Conservation (phyloP, 2,888 invertebrate species). For the Emmelina monodactyla region DNA sequence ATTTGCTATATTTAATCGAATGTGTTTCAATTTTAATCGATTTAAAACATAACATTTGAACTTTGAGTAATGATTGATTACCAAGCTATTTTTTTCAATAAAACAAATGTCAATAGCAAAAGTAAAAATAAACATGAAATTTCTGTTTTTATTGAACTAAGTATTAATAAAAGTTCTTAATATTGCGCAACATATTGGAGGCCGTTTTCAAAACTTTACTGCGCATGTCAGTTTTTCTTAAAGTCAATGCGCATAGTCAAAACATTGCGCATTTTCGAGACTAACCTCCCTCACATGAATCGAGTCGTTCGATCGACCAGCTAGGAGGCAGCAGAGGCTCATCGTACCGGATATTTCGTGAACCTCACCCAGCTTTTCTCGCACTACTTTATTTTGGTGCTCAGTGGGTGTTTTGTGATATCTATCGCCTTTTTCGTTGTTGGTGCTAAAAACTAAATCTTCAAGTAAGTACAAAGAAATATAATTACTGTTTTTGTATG, state of each 20-base stretch:
- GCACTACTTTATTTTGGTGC: conserved; percentile 53
- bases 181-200: conserved; percentile 1
- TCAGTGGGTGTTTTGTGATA: conserved; percentile 49
- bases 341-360: too few species aligned
- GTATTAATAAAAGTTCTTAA: not conserved
- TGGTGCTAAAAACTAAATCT: conserved; percentile 33
- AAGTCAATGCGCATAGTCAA: conserved; percentile 63
- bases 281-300: conserved; percentile 37
- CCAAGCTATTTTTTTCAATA: too few species aligned
- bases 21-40: too few species aligned
- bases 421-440: conserved; percentile 34
- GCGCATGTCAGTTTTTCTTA: conserved; percentile 50
- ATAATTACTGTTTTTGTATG: too few species aligned
- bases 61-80: too few species aligned
- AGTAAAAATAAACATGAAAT: too few species aligned
- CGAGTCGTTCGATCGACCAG: conserved; percentile 43
- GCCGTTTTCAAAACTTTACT: conserved; percentile 12
- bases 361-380: conserved; percentile 23
- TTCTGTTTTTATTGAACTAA: too few species aligned
- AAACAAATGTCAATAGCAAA: too few species aligned
- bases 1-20: too few species aligned
- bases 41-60: too few species aligned
- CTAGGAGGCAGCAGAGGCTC: conserved; percentile 16
- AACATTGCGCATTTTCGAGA: conserved; percentile 59
- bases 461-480: conserved; percentile 53